Base-by-base conservation (phyloP, 2,888 invertebrate species). In the Cephus rjabovi region DNA sequence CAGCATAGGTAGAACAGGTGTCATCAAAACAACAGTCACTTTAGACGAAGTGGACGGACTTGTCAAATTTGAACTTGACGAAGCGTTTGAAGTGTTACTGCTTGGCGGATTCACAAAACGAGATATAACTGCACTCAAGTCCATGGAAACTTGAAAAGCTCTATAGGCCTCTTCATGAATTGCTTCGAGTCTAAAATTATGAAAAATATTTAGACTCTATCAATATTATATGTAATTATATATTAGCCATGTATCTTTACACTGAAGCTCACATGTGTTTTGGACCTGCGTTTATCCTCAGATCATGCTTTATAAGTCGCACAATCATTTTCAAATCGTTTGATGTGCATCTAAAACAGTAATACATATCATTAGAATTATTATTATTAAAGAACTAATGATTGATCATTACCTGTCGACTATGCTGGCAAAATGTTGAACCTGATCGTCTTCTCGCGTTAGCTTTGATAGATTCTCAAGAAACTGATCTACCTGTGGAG, bases 1-100 rank as follows among this genome's bases (percentile, higher is more conserved):
- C 90, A 98, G 92, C 98, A 98, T 98, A 0, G 98, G 98, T 79
- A 97, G 93, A 11, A 98, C 96, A 0, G 98, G 98, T 0, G 97
- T 98, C 96, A 98, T 96, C 3, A 98, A 90, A 34, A 94, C 93
- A 31, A 98, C 93, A 71, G 91, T 89, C 12, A 94, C 82, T 81
- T 87, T 90, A 31, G 79, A 79, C 3, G 74, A 76, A 9, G 74
- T 68, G 0, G 76, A 34, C 0, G 74, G 23, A 2, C 73, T 81
- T 12, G 30, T 11, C 6, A 70, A 75, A 0, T 71, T 77, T 23
- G 79, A 77, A 11, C 75, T 79, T 30, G 79, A 34, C 4, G 76
- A 69, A 2, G 79, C 69, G 4, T 68, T 75, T 4, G 77, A 81
- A 1, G 23, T 12, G 40, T 79, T 81, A 30, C 68, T 37, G 3